A percentile compares a stretch with the other conserved stretches of the same genome.
Evolutionary conservation across 2,797 vertebrate species (phyloP).

Genomic region (Eospalax fontanierii): DNA sequence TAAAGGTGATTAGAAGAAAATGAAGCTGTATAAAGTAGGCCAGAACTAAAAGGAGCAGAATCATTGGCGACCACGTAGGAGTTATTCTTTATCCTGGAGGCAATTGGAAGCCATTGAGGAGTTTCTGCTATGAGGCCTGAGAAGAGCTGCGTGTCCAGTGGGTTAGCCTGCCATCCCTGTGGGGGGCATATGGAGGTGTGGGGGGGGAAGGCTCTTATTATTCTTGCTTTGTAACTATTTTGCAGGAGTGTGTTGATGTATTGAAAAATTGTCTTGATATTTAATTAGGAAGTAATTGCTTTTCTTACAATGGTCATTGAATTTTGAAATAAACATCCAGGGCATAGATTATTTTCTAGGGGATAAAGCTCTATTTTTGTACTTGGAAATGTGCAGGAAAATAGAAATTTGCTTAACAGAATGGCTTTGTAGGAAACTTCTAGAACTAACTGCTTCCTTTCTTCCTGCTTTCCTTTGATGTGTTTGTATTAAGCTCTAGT

Average conservation of each 20-base stretch:
- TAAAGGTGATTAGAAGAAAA: conserved; percentile 68
- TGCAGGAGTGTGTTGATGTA: conserved; percentile 39
- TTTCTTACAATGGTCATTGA: conserved; percentile 69
- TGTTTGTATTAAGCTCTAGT: not conserved
- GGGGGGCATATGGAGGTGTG: not conserved
- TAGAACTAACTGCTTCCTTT: conserved; percentile 14
- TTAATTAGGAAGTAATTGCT: conserved; percentile 73
- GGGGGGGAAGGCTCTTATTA: not conserved
- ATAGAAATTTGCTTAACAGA: conserved; percentile 53
- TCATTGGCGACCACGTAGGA: conserved; percentile 9
- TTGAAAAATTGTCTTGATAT: conserved; percentile 67
- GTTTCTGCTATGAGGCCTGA: not conserved
- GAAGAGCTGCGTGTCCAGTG: conserved; percentile 15
- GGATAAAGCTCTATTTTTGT: conserved; percentile 58
- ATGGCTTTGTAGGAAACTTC: conserved; percentile 44
- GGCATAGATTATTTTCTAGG: conserved; percentile 39
- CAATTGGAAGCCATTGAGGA: conserved; percentile 52
- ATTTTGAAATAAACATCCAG: conserved; percentile 62
- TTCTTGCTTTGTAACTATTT: conserved; percentile 61
- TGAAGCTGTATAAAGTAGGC: conserved; percentile 66
- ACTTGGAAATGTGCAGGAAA: conserved; percentile 54
- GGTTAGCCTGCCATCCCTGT: not conserved
- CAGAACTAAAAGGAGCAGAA: conserved; percentile 34
- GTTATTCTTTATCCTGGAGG: conserved; percentile 23
- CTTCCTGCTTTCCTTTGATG: conserved; percentile 35